Evolutionary conservation across 2,797 vertebrate genomes (phyloP).

Genomic region (Sebastes iracundus): DNA sequence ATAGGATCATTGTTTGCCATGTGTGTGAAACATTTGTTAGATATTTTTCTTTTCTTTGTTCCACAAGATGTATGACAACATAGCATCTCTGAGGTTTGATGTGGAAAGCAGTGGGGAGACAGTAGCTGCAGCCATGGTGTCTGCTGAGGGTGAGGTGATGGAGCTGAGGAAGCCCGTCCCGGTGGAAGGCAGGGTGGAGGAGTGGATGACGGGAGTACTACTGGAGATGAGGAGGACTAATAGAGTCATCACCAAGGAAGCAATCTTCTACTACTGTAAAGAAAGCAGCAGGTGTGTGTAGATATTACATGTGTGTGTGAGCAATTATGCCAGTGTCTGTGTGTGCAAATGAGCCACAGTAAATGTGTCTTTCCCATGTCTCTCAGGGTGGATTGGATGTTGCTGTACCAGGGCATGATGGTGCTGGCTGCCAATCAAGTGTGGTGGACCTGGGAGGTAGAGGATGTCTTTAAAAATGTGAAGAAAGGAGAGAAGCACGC

Average conservation of each 20-base stretch:
- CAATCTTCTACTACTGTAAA: conserved; percentile 91
- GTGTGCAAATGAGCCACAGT: not conserved
- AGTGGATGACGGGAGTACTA: conserved; percentile 93
- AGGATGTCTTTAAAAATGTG: conserved; percentile 90
- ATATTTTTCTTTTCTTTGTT: not conserved
- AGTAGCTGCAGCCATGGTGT: conserved; percentile 90
- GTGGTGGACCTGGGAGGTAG: conserved; percentile 99
- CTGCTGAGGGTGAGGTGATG: conserved; percentile 94
- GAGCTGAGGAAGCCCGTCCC: conserved; percentile 83
- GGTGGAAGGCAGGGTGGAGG: conserved; percentile 92
- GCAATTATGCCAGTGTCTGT: not conserved
- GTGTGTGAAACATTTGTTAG: not conserved
- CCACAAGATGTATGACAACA: conserved; percentile 95
- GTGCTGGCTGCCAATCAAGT: conserved; percentile 94
- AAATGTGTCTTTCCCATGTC: not conserved
- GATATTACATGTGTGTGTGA: conserved; percentile 29
- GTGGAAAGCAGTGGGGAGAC: conserved; percentile 80
- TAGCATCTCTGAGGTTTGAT: conserved; percentile 89
- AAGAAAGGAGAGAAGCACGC: conserved; percentile 90
- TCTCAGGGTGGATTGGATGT: conserved; percentile 95
- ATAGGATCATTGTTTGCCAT: not conserved
- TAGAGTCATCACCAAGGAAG: conserved; percentile 93
- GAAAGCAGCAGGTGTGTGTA: conserved; percentile 87
- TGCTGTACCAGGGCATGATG: conserved; percentile 95
- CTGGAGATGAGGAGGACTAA: conserved; percentile 93